Conservation (phyloP, 2,888 invertebrate genomes). For the Andrena trimmerana region DNA sequence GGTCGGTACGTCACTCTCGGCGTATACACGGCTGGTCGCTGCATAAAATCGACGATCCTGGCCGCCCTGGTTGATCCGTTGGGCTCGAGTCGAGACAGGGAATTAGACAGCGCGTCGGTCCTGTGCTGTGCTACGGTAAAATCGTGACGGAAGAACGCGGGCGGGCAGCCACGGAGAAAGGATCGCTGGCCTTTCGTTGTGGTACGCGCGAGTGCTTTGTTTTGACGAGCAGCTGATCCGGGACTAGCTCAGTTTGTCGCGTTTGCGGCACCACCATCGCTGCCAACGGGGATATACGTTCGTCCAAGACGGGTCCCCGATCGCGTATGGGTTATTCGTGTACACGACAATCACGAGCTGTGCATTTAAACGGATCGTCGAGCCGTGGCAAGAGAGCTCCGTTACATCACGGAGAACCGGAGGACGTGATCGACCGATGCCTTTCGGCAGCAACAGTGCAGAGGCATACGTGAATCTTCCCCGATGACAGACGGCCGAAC, state of each 20-base stretch:
- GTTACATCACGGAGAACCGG: slow-evolving; percentile 42
- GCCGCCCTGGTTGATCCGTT: slow-evolving; percentile 29
- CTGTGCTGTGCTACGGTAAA: background rate
- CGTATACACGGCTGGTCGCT: slow-evolving; percentile 38
- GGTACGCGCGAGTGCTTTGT: slow-evolving; percentile 77
- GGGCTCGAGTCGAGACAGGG: background rate
- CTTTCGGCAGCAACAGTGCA: slow-evolving; percentile 27
- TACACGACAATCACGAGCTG: slow-evolving; percentile 3
- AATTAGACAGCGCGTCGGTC: background rate
- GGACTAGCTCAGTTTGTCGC: slow-evolving; percentile 54
- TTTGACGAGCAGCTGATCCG: slow-evolving; percentile 82
- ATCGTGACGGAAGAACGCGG: background rate
- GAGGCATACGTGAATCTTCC: background rate
- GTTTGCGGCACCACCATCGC: slow-evolving; percentile 45
- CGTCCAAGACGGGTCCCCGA: too few relatives aligned
- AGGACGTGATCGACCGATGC: slow-evolving; percentile 51
- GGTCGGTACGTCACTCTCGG: slow-evolving; percentile 57
- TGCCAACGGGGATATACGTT: slow-evolving; percentile 1
- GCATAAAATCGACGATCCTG: slow-evolving; percentile 34
- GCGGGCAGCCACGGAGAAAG: slow-evolving; percentile 10
- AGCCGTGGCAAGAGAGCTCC: slow-evolving; percentile 26
- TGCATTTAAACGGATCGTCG: slow-evolving; percentile 33
- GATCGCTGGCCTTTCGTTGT: slow-evolving; percentile 36
- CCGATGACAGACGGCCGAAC: slow-evolving; percentile 34
- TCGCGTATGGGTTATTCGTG: slow-evolving; percentile 2